Conservation (phyloP, 92 coral and sea anemone species). For the Epizoanthus scotinus region DNA sequence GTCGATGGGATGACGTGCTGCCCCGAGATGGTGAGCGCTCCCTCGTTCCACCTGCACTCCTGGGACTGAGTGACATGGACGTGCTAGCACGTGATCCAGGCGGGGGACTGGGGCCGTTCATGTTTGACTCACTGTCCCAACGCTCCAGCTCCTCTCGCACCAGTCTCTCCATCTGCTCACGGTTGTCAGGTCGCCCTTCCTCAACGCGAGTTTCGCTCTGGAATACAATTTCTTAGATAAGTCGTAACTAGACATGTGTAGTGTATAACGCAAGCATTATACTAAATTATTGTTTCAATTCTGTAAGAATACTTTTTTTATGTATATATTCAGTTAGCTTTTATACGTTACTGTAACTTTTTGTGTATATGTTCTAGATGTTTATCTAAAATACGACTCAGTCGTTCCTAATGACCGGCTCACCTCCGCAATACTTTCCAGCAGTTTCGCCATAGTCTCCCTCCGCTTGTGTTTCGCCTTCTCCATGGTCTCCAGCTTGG, state of each 20-base stretch:
- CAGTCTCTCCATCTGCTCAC: constrained; percentile 97
- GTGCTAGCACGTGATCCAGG: constrained; percentile 91
- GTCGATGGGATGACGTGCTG: constrained; percentile 43
- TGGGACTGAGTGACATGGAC: constrained; percentile 63
- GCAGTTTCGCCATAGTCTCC: constrained; percentile 96
- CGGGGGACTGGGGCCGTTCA: constrained; percentile 73
- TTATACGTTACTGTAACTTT: too few relatives aligned
- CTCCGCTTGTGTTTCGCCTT: constrained; percentile 97
- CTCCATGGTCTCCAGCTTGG: constrained; percentile 98
- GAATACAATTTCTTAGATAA: background rate
- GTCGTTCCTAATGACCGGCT: background rate
- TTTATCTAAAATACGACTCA: background rate
- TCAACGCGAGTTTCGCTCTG: constrained; percentile 65
- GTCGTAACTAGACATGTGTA: too few relatives aligned
- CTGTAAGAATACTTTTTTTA: too few relatives aligned
- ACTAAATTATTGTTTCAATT: too few relatives aligned
- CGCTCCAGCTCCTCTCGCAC: constrained; percentile 98
- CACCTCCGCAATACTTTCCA: constrained; percentile 98
- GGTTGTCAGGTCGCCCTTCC: constrained; percentile 67
- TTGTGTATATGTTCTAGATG: too few relatives aligned
- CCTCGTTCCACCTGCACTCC: constrained; percentile 46
- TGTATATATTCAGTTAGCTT: too few relatives aligned
- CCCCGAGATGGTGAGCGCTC: constrained; percentile 64
- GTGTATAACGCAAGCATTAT: too few relatives aligned
- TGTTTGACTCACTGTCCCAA: constrained; percentile 93